These are phyloP conservation scores for Cistogaster globosa DNA, from an alignment of 2,888 invertebrate genomes.

Conservation along the genomic window DNA sequence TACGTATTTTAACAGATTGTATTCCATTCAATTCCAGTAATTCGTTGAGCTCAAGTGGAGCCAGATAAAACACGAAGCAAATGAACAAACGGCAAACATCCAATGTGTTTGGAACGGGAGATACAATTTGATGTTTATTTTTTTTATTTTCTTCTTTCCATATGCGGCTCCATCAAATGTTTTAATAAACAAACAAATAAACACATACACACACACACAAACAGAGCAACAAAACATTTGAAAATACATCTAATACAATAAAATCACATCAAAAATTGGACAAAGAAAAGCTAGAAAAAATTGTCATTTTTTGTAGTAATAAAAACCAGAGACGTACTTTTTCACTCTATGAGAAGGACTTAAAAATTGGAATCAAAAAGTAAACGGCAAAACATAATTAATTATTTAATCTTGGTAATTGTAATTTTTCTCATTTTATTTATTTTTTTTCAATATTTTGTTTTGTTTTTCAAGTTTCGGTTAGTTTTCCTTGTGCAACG, in stretches of 20 bases:
- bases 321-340: conserved; percentile 7
- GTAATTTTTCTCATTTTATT: too few species aligned
- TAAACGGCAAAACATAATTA: not conserved
- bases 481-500: too few species aligned
- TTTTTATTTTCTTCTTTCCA: conserved; percentile 29
- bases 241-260: conserved; percentile 48
- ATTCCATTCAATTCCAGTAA: conserved; percentile 52
- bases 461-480: too few species aligned
- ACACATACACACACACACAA: not conserved
- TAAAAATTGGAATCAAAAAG: not conserved
- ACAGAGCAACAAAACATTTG: conserved; percentile 26
- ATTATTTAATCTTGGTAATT: too few species aligned
- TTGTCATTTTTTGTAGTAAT: conserved; percentile 12
- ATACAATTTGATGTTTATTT: not conserved
- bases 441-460: too few species aligned
- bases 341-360: not conserved
- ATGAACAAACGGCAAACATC: conserved; percentile 28
- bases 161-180: conserved; percentile 64
- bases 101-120: conserved; percentile 11
- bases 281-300: conserved; percentile 1
- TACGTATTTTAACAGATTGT: conserved; percentile 31
- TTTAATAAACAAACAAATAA: conserved; percentile 28
- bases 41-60: conserved; percentile 33
- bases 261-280: conserved; percentile 25
- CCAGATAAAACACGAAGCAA: conserved; percentile 21